These are phyloP conservation scores for Drosophila neutralis DNA, from an alignment of 2,888 invertebrate genomes.

Conservation along the genomic window DNA sequence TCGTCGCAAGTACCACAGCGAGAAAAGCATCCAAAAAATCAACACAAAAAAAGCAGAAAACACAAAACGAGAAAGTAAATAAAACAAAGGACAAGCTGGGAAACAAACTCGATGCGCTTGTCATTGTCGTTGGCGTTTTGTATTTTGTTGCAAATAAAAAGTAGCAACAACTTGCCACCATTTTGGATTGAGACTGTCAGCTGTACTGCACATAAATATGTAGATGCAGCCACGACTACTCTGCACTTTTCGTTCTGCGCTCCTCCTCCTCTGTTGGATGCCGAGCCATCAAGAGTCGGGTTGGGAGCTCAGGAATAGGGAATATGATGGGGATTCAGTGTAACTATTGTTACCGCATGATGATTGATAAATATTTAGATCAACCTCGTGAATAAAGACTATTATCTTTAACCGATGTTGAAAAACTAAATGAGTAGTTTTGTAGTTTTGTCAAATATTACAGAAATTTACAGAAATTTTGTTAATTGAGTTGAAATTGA, in stretches of 20 bases:
- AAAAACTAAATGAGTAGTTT: not conserved
- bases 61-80: slow-evolving; percentile 14
- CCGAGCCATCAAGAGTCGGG: slow-evolving; percentile 39
- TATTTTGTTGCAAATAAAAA: slow-evolving; percentile 61
- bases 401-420: not conserved
- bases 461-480: not conserved
- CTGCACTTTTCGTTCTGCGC: slow-evolving; percentile 17
- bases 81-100: slow-evolving; percentile 36
- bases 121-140: slow-evolving; percentile 59
- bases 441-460: no score
- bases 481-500: not conserved
- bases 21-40: slow-evolving; percentile 14
- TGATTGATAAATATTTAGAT: slow-evolving; percentile 1
- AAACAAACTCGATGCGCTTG: slow-evolving; percentile 53
- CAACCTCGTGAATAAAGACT: not conserved
- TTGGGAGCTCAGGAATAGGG: not conserved
- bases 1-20: slow-evolving; percentile 57
- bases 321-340: not conserved
- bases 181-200: slow-evolving; percentile 46
- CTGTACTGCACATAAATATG: slow-evolving; percentile 30
- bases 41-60: slow-evolving; percentile 15
- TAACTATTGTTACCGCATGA: slow-evolving; percentile 4
- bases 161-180: slow-evolving; percentile 55
- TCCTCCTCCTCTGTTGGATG: slow-evolving; percentile 5
- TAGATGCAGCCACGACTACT: slow-evolving; percentile 29